Evolutionary conservation across 1,140 invertebrate species (phyloP).

Genomic region (Reticulitermes speratus): DNA sequence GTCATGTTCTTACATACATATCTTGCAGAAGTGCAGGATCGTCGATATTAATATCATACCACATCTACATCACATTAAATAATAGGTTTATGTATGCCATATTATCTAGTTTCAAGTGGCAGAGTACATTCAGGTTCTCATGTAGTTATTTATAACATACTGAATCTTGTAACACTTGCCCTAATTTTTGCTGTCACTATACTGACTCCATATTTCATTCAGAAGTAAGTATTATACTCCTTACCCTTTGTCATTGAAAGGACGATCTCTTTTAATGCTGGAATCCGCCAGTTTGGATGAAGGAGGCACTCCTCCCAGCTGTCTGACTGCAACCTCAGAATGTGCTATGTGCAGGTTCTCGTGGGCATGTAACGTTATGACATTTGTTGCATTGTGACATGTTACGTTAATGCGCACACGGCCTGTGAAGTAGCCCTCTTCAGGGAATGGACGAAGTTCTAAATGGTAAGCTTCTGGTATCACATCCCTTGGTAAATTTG

Average conservation of each 20-base stretch:
- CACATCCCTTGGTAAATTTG: conserved; percentile 18
- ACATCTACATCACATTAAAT: no score
- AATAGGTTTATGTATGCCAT: no score
- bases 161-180: no score
- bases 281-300: no score
- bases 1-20: no score
- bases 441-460: conserved; percentile 11
- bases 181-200: no score
- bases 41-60: no score
- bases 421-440: conserved; percentile 22
- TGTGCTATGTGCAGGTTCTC: conserved; percentile 24
- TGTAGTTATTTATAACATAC: no score
- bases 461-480: conserved; percentile 21
- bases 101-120: no score
- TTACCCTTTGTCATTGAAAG: neutral
- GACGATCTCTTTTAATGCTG: neutral
- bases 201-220: no score
- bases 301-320: neutral
- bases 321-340: conserved; percentile 19
- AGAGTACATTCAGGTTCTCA: no score
- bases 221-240: neutral
- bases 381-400: conserved; percentile 12
- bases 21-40: no score
- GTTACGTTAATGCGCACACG: conserved; percentile 30
- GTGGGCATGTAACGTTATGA: conserved; percentile 27